These are phyloP conservation scores for Octodon degus DNA, from an alignment of 2,113 vertebrate species.

Conservation along the genomic window DNA sequence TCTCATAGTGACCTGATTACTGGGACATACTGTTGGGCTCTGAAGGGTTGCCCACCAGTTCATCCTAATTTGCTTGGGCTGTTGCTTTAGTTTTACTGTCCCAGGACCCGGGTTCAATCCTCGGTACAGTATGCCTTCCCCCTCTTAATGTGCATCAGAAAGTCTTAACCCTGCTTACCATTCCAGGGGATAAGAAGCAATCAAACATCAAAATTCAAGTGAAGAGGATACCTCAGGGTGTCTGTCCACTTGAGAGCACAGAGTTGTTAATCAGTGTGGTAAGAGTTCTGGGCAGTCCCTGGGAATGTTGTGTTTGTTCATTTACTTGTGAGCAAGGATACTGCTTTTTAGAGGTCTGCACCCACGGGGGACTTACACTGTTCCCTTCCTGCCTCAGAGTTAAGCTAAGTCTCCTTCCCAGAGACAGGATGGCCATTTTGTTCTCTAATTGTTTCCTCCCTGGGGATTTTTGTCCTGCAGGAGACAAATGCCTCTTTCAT, in stretches of 20 bases:
- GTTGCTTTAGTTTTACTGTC: neutral
- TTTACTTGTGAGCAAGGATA: neutral
- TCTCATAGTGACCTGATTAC: neutral
- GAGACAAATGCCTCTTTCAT: neutral
- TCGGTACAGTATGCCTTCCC: too few relatives aligned
- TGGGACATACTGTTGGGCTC: neutral
- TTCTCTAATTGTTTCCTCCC: neutral
- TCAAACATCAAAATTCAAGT: constrained; percentile 8
- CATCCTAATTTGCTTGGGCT: neutral
- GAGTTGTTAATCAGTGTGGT: neutral
- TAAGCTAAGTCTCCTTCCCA: neutral
- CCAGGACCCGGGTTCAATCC: too few relatives aligned
- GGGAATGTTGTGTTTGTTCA: neutral
- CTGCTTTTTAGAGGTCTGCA: neutral
- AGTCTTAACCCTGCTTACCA: neutral
- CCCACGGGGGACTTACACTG: neutral
- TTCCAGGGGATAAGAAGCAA: neutral
- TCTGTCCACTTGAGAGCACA: neutral
- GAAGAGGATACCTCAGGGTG: neutral
- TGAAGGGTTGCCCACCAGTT: neutral
- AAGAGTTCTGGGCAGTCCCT: neutral
- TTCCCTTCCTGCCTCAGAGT: neutral
- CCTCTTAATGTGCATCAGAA: neutral
- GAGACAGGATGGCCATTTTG: neutral
- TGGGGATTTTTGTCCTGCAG: neutral